A percentile compares a stretch with the other conserved stretches of the same genome.
These are phyloP conservation scores for Metopia argyrocephala DNA, from an alignment of 2,888 invertebrate genomes.

Conservation along the genomic window DNA sequence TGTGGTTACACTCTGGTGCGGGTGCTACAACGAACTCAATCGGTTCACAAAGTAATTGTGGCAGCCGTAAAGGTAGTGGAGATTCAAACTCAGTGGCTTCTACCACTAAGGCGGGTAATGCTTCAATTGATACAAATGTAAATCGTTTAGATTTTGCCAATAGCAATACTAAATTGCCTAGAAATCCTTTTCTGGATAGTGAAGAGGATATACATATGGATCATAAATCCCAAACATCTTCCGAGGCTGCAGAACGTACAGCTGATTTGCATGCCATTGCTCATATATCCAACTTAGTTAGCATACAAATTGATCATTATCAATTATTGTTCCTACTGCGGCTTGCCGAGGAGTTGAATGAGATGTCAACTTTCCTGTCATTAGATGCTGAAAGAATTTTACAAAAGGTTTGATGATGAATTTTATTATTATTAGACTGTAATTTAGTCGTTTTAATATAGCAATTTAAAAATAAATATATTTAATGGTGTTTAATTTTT, in stretches of 20 bases:
- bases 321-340: conserved; percentile 93
- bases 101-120: conserved; percentile 65
- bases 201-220: conserved; percentile 71
- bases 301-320: conserved; percentile 95
- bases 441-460: background rate
- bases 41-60: conserved; percentile 45
- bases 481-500: background rate
- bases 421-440: background rate
- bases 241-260: conserved; percentile 69
- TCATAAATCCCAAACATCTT: conserved; percentile 58
- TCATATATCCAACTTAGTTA: conserved; percentile 90
- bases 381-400: conserved; percentile 87
- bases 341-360: conserved; percentile 88
- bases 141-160: conserved; percentile 68
- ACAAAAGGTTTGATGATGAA: conserved; percentile 78
- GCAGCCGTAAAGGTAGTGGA: conserved; percentile 57
- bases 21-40: conserved; percentile 42
- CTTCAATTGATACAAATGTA: conserved; percentile 67
- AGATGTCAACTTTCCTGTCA: conserved; percentile 88
- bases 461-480: background rate
- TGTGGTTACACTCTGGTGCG: conserved; percentile 84
- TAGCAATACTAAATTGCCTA: conserved; percentile 67
- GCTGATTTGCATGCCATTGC: conserved; percentile 89
- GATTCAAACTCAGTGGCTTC: conserved; percentile 67
- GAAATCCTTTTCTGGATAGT: conserved; percentile 75